A percentile compares a stretch with the other conserved stretches of the same genome.
Conservation (phyloP, 1,140 invertebrate genomes). For the Philopotamus ludificatus region DNA sequence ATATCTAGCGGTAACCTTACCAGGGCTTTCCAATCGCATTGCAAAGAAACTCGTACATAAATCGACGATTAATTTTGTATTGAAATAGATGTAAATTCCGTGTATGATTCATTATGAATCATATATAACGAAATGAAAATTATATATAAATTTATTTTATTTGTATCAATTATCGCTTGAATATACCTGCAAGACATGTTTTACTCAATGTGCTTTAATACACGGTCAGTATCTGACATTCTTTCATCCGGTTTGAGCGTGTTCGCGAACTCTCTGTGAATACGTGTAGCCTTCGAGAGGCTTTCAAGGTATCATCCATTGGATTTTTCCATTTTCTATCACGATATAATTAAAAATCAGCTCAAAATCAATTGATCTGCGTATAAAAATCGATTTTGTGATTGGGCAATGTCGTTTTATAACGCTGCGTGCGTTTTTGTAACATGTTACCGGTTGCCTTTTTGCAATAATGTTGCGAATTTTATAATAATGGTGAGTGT, state of each 20-base stretch:
- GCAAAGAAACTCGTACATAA: no score
- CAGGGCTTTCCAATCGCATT: no score
- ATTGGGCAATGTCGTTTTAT: neutral
- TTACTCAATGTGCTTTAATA: neutral
- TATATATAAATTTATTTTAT: neutral
- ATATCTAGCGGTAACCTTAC: no score
- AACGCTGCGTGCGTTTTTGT: neutral
- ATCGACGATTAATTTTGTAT: no score
- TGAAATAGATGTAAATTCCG: no score
- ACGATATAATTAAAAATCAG: neutral
- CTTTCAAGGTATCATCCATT: conserved; percentile 1
- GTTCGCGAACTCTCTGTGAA: neutral
- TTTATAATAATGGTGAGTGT: no score
- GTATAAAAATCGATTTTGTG: neutral
- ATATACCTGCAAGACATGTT: neutral
- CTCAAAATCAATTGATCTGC: neutral
- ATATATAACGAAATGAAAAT: neutral
- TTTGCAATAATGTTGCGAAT: neutral
- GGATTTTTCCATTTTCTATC: neutral
- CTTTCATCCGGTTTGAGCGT: neutral
- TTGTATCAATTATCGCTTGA: neutral
- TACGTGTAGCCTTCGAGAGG: neutral
- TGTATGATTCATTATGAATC: no score
- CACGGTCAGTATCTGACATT: neutral
- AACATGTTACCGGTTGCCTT: neutral